Evolutionary conservation across 1,140 invertebrate species (phyloP), one percentile per base, ranked within the genome.

Genomic region (Drosophila sucinea): DNA sequence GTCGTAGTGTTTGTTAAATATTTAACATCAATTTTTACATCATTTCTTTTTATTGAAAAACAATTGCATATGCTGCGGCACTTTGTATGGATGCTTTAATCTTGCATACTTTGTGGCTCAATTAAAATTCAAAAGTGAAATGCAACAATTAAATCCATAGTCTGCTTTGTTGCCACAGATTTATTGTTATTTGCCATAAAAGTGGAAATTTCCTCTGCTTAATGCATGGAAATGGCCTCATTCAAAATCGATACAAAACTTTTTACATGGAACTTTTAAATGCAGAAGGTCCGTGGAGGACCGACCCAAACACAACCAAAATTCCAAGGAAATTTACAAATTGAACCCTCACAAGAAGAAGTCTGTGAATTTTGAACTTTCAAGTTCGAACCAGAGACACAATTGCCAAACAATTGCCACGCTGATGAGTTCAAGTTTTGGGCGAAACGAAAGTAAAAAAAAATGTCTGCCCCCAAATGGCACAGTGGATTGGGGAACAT

Each of bases 331-430:
- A 44, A 47, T 7, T 47, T 23, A 47, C 44, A 51, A 51, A 32
- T 32, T 32, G 27, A 35, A 35, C 4, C 29, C 33, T 40, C 4
- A 17, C 17, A 17, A 17, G 17, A 17, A 17, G 33, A 38, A 38
- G 8, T 38, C 7, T 10, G 1, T 10, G 35, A 38, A 38, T 23
- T 5, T 51, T 57, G 54, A 74, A 75, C 56, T 74, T 67, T 60
- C 54, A 60, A 60, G 70, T 23, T 41, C 38, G 10, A 23, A 56
- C 6, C 60, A 47, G 27, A 35, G 29, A 41, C 61, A 38, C 35
- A 63, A 65, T 67, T 71, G 55, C n/a, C 56, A 67, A 61, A 77
- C 78, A 81, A 77, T 68, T 33, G 64, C 7, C 35, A 17, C 8
- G 60, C 63, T 71, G 62, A 67, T 70, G 60, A 75, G 73, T 60